Percentiles rank a stretch among this genome's conserved stretches.
These are phyloP conservation scores for Chloromyia formosa DNA, from an alignment of 2,888 invertebrate species.

Conservation along the genomic window DNA sequence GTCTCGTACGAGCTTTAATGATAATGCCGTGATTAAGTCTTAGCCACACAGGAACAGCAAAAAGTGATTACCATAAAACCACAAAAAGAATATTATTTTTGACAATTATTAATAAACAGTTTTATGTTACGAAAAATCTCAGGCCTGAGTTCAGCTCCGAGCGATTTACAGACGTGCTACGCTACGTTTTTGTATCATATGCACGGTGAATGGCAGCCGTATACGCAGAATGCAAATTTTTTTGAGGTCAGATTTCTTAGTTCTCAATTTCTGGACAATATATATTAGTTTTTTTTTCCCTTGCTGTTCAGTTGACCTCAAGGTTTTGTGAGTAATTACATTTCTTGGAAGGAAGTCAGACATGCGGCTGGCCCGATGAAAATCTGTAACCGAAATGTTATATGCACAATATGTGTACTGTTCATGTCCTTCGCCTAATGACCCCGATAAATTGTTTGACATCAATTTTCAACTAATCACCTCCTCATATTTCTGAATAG, in stretches of 20 bases:
- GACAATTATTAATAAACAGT: conserved; percentile 40
- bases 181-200: background rate
- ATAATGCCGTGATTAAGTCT: conserved; percentile 45
- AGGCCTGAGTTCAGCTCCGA: background rate
- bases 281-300: background rate
- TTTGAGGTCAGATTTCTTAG: conserved; percentile 12
- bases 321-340: conserved; percentile 24
- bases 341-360: conserved; percentile 37
- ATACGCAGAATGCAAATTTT: background rate
- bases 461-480: conserved; percentile 35
- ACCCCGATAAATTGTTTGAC: conserved; percentile 25
- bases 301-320: background rate
- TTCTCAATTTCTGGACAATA: background rate
- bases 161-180: background rate
- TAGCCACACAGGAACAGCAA: conserved; percentile 46
- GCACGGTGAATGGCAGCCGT: background rate
- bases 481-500: conserved; percentile 37
- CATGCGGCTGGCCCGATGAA: background rate
- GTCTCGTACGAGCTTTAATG: conserved; percentile 33
- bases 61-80: conserved; percentile 32
- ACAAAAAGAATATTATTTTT: conserved; percentile 23
- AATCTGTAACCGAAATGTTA: background rate
- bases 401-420: background rate
- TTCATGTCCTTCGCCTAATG: conserved; percentile 29
- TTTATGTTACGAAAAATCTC: background rate